These are phyloP conservation scores for Lomographa bimaculata DNA, from an alignment of 2,888 invertebrate genomes.

Conservation along the genomic window DNA sequence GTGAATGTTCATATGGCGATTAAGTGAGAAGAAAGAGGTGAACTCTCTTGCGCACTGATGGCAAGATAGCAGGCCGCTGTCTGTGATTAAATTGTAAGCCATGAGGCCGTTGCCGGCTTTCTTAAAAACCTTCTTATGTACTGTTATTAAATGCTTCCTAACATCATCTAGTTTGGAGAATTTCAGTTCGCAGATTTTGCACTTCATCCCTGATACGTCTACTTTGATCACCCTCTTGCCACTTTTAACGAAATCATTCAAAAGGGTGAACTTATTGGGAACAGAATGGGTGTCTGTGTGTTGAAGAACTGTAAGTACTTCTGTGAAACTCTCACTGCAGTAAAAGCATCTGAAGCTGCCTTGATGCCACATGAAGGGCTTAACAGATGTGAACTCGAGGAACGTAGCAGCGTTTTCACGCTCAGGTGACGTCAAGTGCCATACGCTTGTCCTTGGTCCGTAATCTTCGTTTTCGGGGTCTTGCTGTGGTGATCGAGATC, in stretches of 20 bases:
- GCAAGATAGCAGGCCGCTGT: slow-evolving; percentile 58
- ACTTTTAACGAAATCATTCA: slow-evolving; percentile 63
- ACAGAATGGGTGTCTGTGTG: slow-evolving; percentile 55
- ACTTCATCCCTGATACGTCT: slow-evolving; percentile 65
- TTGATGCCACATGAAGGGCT: slow-evolving; percentile 73
- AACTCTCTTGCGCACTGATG: slow-evolving; percentile 65
- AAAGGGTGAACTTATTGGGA: slow-evolving; percentile 53
- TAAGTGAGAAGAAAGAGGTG: slow-evolving; percentile 66
- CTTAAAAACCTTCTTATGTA: slow-evolving; percentile 67
- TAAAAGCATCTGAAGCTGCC: slow-evolving; percentile 77
- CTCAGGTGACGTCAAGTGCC: slow-evolving; percentile 78
- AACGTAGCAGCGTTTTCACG: slow-evolving; percentile 73
- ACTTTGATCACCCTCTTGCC: slow-evolving; percentile 73
- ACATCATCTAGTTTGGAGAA: slow-evolving; percentile 65
- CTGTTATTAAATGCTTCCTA: slow-evolving; percentile 53
- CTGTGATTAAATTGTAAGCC: slow-evolving; percentile 60
- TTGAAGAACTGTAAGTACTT: slow-evolving; percentile 61
- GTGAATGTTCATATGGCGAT: slow-evolving; percentile 73
- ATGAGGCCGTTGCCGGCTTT: slow-evolving; percentile 68
- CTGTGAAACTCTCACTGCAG: slow-evolving; percentile 69
- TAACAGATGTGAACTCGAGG: slow-evolving; percentile 64
- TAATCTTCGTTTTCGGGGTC: slow-evolving; percentile 1
- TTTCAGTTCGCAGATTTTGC: slow-evolving; percentile 64
- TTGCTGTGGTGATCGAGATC: slow-evolving; percentile 19
- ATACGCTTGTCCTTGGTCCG: slow-evolving; percentile 56